Percentiles rank a stretch among this genome's conserved stretches.
phyloP scores from a whole-genome alignment of 2,797 vertebrate species.

The Poecile montanus region DNA sequence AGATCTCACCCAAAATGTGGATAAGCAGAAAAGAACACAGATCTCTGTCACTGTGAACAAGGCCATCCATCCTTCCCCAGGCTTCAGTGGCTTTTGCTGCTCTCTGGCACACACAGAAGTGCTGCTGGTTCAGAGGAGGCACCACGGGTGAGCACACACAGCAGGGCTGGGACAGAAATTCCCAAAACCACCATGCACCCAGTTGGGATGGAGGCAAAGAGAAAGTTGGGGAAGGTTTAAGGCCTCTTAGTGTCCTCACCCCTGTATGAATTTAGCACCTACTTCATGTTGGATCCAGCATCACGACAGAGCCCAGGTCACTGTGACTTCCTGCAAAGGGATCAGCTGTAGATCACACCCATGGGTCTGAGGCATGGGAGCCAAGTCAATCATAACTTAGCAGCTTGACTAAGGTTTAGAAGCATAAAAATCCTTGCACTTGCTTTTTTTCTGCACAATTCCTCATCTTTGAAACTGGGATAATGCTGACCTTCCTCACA shows the following conservation, averaged over 20 bases:
- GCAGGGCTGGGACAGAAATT: not conserved
- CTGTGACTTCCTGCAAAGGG: not conserved
- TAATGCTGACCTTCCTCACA: slow-evolving; percentile 1
- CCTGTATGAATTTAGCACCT: not conserved
- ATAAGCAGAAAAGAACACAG: not conserved
- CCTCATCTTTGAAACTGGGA: slow-evolving; percentile 6
- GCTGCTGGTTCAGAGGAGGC: not conserved
- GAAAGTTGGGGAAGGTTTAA: not conserved
- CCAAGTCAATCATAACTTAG: not conserved
- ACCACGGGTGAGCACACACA: not conserved
- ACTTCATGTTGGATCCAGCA: not conserved
- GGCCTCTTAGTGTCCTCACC: not conserved
- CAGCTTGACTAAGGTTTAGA: not conserved
- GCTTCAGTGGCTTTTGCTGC: not conserved
- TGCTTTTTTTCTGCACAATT: slow-evolving; percentile 7
- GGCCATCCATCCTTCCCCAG: not conserved
- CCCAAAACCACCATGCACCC: accelerated
- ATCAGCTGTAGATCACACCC: not conserved
- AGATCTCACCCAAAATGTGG: not conserved
- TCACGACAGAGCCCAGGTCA: not conserved
- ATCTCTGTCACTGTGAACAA: not conserved
- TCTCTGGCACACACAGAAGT: accelerated
- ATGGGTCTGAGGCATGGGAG: not conserved
- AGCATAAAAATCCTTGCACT: not conserved
- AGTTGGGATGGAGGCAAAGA: not conserved